These are phyloP conservation scores for Tipula lateralis DNA, from an alignment of 2,888 invertebrate species.

Conservation along the genomic window DNA sequence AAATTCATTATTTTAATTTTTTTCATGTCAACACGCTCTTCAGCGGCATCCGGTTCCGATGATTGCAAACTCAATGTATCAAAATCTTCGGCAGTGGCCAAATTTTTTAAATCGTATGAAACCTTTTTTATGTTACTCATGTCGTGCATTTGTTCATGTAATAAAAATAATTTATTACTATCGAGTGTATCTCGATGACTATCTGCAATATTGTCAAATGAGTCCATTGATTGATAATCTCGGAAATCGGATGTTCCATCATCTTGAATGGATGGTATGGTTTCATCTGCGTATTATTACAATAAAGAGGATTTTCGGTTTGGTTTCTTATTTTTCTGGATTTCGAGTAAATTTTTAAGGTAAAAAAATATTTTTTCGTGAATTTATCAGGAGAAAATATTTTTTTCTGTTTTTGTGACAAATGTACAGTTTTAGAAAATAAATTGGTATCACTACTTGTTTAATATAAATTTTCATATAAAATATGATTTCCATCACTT, in stretches of 20 bases:
- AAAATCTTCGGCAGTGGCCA: conserved; percentile 37
- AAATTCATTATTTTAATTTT: conserved; percentile 33
- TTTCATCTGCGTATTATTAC: conserved; percentile 28
- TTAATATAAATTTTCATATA: neutral
- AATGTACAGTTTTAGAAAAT: neutral
- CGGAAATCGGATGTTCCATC: conserved; percentile 34
- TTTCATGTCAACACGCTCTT: neutral
- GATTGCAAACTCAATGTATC: conserved; percentile 34
- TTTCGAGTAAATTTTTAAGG: neutral
- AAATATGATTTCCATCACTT: neutral
- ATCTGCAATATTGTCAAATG: conserved; percentile 27
- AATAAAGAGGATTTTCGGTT: neutral
- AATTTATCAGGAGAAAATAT: neutral
- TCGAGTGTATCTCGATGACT: neutral
- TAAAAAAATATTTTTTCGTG: neutral
- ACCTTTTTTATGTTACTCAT: neutral
- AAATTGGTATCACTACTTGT: neutral
- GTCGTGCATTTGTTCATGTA: conserved; percentile 13
- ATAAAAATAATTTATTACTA: conserved; percentile 26
- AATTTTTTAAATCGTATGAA: conserved; percentile 14
- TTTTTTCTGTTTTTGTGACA: neutral
- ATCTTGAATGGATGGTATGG: conserved; percentile 32
- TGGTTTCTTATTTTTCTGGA: neutral
- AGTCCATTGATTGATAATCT: conserved; percentile 25
- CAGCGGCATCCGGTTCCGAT: conserved; percentile 19